Base-by-base conservation (phyloP, 37 sponge, comb jelly and placozoan genomes). In the Cliona cf. orientalis region DNA sequence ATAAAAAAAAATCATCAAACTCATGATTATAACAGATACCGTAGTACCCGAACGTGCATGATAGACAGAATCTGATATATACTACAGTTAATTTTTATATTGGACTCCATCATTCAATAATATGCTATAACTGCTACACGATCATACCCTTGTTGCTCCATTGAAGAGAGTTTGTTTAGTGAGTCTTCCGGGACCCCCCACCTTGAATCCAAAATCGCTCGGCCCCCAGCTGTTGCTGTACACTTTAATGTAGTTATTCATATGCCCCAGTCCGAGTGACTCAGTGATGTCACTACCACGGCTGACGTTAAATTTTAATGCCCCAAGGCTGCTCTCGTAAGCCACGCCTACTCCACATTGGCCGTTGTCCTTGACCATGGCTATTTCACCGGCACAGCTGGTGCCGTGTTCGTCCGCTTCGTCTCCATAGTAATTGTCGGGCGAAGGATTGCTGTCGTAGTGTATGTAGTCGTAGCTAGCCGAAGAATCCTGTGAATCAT, bases 201-300 rank as follows among this genome's bases (percentile, higher is more conserved):
- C 80, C 12, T 87, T 93, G 46, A 55, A 35, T 1, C 98, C 98
- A 70, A 92, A 81, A 53, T 95, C 95, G 57, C 73, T 81, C n/a
- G 95, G 95, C n/a, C 98, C 98, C 95, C 95, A 97, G 64, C 91
- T 90, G 46, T 85, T 89, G 89, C 95, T 95, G 80, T 97, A 95
- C 6, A 97, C 79, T 58, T 95, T 89, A 42, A 95, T 78, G 38
- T 86, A 63, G 43, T 85, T 68, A 36, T 69, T 69, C 1, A 76
- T 46, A 61, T 74, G 90, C 5, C 89, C 82, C 1, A 99, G 93
- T 31, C 93, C 78, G 34, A 39, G 39, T 14, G 88, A 90, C 79
- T 99, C 99, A 19, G 88, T 87, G 17, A 86, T 46, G 72, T 99
- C 99, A 19, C 93, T 92, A 45, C 92, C 81, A 3, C 46, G 58